phyloP scores from a whole-genome alignment of 2,888 invertebrate genomes.

The Adelphocoris suturalis region DNA sequence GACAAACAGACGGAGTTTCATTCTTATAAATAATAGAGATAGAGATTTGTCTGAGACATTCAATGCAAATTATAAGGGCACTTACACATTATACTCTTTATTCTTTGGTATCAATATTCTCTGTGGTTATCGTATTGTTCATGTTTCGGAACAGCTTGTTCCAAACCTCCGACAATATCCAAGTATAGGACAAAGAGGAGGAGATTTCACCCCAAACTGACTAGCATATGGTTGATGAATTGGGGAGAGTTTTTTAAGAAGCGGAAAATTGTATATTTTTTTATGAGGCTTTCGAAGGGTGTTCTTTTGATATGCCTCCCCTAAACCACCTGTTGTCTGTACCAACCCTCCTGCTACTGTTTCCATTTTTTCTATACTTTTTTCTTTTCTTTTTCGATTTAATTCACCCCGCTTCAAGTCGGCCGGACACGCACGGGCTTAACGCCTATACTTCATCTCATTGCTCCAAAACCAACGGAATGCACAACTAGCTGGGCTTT shows the following conservation, averaged over 20 bases:
- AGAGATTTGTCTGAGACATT: too few relatives aligned
- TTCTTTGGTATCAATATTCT: too few relatives aligned
- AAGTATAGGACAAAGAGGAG: neutral
- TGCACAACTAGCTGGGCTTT: too few relatives aligned
- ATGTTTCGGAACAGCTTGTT: too few relatives aligned
- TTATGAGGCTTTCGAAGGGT: neutral
- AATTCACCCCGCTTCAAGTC: neutral
- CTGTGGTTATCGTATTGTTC: too few relatives aligned
- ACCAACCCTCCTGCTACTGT: slow-evolving; percentile 24
- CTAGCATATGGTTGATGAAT: slow-evolving; percentile 35
- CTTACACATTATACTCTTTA: too few relatives aligned
- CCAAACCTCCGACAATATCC: neutral
- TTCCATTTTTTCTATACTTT: neutral
- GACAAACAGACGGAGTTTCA: too few relatives aligned
- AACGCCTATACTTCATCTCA: too few relatives aligned
- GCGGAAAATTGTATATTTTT: neutral
- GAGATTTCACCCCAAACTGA: neutral
- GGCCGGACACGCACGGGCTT: neutral
- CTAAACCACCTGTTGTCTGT: slow-evolving; percentile 33
- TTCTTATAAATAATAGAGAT: too few relatives aligned
- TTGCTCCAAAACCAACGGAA: too few relatives aligned
- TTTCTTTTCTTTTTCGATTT: neutral
- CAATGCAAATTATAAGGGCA: too few relatives aligned
- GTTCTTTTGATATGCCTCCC: slow-evolving; percentile 29
- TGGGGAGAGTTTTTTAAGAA: neutral